Evolutionary conservation across 2,888 invertebrate species (phyloP).

Genomic region (Agrotis puta): DNA sequence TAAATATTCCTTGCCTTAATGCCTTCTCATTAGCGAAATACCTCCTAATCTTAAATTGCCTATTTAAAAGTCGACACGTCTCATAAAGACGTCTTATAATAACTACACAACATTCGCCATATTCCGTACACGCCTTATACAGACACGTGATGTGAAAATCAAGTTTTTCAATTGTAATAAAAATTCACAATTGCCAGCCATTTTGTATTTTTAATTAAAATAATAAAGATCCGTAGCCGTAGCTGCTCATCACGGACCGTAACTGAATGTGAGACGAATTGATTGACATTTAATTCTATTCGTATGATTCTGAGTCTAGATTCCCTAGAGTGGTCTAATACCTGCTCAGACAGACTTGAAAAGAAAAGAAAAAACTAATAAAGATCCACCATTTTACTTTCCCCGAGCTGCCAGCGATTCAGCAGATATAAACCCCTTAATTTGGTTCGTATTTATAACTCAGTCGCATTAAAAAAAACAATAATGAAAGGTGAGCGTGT

Average conservation of each 20-base stretch:
- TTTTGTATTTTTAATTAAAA: slow-evolving; percentile 63
- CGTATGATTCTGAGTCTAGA: slow-evolving; percentile 42
- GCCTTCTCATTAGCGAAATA: slow-evolving; percentile 24
- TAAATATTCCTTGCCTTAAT: neutral
- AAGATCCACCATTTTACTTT: slow-evolving; percentile 34
- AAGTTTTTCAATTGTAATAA: slow-evolving; percentile 55
- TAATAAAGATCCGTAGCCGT: slow-evolving; percentile 52
- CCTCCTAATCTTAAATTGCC: slow-evolving; percentile 8
- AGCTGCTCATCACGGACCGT: slow-evolving; percentile 37
- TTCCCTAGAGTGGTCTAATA: slow-evolving; percentile 47
- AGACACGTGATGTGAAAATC: slow-evolving; percentile 39
- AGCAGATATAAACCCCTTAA: slow-evolving; percentile 44
- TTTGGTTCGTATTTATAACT: slow-evolving; percentile 56
- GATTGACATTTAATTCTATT: slow-evolving; percentile 60
- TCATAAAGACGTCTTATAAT: slow-evolving; percentile 29
- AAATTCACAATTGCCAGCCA: slow-evolving; percentile 47
- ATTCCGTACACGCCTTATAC: slow-evolving; percentile 12
- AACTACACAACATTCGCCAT: slow-evolving; percentile 17
- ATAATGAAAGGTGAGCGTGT: slow-evolving; percentile 61
- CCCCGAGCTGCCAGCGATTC: slow-evolving; percentile 29
- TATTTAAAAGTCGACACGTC: slow-evolving; percentile 13
- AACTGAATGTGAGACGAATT: slow-evolving; percentile 60
- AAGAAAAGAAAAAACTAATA: slow-evolving; percentile 11
- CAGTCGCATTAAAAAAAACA: slow-evolving; percentile 46
- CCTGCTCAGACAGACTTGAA: slow-evolving; percentile 36